Percentiles rank a stretch among this genome's conserved stretches.
These are phyloP conservation scores for Hystrix cristata DNA, from an alignment of 2,113 vertebrate species.

Conservation along the genomic window DNA sequence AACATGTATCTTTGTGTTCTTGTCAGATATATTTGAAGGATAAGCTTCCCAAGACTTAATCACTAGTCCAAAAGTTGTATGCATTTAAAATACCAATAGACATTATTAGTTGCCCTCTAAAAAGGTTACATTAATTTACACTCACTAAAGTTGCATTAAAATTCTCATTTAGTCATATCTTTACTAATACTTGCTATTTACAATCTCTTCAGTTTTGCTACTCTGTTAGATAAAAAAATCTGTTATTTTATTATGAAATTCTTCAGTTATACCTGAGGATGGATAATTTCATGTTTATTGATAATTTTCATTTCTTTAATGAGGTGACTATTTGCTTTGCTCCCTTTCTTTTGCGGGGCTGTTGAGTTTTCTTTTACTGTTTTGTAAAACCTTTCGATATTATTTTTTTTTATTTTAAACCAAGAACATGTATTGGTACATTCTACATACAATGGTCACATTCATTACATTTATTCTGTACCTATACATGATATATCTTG, in stretches of 20 bases:
- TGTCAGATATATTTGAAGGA: not conserved
- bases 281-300: not conserved
- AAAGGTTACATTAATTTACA: not conserved
- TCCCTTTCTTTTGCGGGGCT: not conserved
- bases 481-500: too few species aligned
- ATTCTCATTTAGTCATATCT: not conserved
- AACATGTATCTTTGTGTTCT: not conserved
- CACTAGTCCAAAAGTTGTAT: not conserved
- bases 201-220: not conserved
- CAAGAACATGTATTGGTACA: too few species aligned
- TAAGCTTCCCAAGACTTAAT: not conserved
- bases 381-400: not conserved
- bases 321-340: not conserved
- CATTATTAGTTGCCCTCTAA: not conserved
- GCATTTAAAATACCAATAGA: not conserved
- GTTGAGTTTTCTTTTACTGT: not conserved
- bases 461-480: too few species aligned
- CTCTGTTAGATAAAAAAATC: not conserved
- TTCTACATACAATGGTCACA: too few species aligned
- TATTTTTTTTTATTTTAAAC: not conserved
- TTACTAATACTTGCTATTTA: not conserved
- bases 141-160: not conserved
- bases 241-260: not conserved
- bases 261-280: not conserved
- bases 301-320: not conserved